Conservation (phyloP, 2,113 vertebrate genomes). For the Myotis brandtii region DNA sequence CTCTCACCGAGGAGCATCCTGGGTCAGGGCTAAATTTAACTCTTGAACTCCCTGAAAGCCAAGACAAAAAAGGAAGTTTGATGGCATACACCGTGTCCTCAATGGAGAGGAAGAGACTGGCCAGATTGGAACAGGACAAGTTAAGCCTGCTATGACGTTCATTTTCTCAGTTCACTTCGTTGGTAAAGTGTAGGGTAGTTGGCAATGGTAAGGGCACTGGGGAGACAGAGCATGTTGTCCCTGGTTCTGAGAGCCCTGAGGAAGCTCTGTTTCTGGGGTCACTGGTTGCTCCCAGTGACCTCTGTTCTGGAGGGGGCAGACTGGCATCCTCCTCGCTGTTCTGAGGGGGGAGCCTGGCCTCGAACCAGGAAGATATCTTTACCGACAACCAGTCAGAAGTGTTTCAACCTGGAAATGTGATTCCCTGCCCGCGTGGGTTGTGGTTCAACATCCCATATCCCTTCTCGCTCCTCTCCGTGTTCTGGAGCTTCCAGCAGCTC, state of each 20-base stretch:
- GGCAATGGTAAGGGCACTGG: neutral
- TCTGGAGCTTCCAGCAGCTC: neutral
- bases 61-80: conserved; percentile 36
- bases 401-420: neutral
- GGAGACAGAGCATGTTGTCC: neutral
- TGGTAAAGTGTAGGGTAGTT: too few relatives aligned
- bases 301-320: neutral
- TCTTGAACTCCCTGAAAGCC: conserved; percentile 25
- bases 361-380: neutral
- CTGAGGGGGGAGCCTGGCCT: neutral
- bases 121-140: neutral
- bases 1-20: too few relatives aligned
- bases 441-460: neutral
- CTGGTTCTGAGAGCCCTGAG: neutral
- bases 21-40: neutral
- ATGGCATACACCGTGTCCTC: neutral
- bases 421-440: neutral
- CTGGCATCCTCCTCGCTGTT: neutral
- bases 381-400: neutral
- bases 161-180: too few relatives aligned
- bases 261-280: neutral
- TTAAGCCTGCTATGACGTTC: too few relatives aligned
- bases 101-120: neutral
- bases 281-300: neutral
- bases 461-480: neutral